Percentiles rank a stretch among this genome's conserved stretches.
Conservation (phyloP, 2,113 vertebrate genomes). For the Cololabis saira region DNA sequence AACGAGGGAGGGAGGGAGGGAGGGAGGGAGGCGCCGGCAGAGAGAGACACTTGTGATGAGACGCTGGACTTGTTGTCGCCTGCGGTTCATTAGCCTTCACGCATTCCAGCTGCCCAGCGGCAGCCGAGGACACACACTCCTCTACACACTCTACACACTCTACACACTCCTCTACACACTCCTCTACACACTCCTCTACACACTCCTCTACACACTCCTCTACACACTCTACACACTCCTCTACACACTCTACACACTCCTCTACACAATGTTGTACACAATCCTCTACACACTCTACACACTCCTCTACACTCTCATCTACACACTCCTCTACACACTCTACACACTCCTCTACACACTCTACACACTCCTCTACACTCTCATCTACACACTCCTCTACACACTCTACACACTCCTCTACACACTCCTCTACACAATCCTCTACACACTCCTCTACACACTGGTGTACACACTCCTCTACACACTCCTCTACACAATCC, state of each 20-base stretch:
- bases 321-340: conserved; percentile 13
- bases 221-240: conserved; percentile 12
- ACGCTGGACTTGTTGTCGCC: conserved; percentile 45
- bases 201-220: conserved; percentile 11
- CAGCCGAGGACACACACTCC: not conserved
- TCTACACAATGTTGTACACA: too few species aligned
- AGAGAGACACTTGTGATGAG: conserved; percentile 3
- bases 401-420: too few species aligned
- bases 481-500: conserved; percentile 13
- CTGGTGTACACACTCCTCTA: too few species aligned
- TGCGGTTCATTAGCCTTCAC: conserved; percentile 62
- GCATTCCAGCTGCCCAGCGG: conserved; percentile 62
- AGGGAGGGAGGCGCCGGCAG: not conserved
- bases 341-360: conserved; percentile 11
- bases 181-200: conserved; percentile 12
- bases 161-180: conserved; percentile 11
- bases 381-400: conserved; percentile 12
- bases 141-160: conserved; percentile 13
- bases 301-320: conserved; percentile 10
- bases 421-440: conserved; percentile 13
- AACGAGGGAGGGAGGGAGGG: conserved; percentile 18
- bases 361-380: too few species aligned
- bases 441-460: conserved; percentile 11
- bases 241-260: conserved; percentile 11
- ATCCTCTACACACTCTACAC: conserved; percentile 11